Conservation (phyloP, 2,113 vertebrate species). For the Condylura cristata region DNA sequence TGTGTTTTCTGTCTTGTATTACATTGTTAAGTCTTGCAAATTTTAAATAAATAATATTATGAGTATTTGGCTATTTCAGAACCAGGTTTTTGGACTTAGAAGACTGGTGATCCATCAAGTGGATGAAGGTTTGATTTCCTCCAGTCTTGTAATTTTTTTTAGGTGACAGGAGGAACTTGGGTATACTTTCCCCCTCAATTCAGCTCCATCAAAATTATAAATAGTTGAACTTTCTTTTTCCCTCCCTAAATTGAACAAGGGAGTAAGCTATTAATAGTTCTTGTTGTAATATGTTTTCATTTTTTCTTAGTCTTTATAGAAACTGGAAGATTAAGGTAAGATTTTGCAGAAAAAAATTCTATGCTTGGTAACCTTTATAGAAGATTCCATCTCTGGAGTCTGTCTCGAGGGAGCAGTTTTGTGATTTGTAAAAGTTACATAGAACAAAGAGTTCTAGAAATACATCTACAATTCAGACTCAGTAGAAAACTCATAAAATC, state of each 20-base stretch:
- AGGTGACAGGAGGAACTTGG: background rate
- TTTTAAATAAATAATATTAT: background rate
- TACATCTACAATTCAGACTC: background rate
- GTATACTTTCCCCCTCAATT: constrained; percentile 21
- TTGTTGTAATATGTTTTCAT: background rate
- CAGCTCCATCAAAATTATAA: background rate
- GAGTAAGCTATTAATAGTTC: constrained; percentile 9
- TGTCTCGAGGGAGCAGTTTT: background rate
- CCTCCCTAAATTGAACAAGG: constrained; percentile 9
- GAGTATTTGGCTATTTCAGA: background rate
- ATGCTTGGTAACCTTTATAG: constrained; percentile 6
- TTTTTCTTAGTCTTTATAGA: constrained; percentile 20
- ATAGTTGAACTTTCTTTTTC: background rate
- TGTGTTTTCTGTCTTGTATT: constrained; percentile 3
- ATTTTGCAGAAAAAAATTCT: background rate
- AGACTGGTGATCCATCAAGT: background rate
- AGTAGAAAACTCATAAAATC: constrained; percentile 1
- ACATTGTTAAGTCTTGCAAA: background rate
- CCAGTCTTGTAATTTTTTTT: background rate
- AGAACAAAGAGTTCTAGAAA: constrained; percentile 10
- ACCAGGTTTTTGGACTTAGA: background rate
- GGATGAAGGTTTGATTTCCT: background rate
- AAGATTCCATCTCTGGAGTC: background rate
- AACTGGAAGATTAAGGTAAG: constrained; percentile 1
- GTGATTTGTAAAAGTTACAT: background rate